Evolutionary conservation across 2,113 vertebrate species (phyloP).

Genomic region (Propithecus coquereli): DNA sequence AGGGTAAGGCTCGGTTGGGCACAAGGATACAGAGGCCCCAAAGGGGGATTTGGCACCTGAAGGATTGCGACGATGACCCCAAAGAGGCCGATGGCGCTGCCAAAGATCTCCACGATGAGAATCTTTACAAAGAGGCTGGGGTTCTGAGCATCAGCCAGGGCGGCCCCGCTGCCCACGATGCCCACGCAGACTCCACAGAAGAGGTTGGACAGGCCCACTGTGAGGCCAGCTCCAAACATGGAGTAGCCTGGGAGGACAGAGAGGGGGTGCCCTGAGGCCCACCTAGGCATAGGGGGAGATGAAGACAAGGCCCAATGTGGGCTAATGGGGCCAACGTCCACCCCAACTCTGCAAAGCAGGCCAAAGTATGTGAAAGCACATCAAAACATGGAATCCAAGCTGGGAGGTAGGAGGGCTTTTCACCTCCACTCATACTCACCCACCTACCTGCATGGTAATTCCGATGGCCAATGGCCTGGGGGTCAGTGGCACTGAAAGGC

Average conservation of each 20-base stretch:
- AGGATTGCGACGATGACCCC: conserved; percentile 98
- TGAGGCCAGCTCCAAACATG: conserved; percentile 98
- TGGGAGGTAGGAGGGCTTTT: not conserved
- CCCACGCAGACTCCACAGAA: conserved; percentile 99
- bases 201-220: conserved; percentile 97
- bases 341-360: not conserved
- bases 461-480: conserved; percentile 90
- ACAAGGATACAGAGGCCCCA: not conserved
- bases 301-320: not conserved
- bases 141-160: conserved; percentile 97
- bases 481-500: conserved; percentile 91
- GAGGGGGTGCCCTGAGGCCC: not conserved
- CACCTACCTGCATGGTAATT: conserved; percentile 96
- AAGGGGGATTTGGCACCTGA: conserved; percentile 86
- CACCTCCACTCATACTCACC: not conserved
- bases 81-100: conserved; percentile 97
- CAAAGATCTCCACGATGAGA: conserved; percentile 99
- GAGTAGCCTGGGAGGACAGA: conserved; percentile 88
- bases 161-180: conserved; percentile 97
- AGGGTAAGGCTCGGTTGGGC: not conserved
- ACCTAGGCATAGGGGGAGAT: not conserved
- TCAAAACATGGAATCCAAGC: not conserved
- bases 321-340: not conserved
- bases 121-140: conserved; percentile 98
- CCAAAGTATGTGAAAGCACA: not conserved